Evolutionary conservation across 2,797 vertebrate genomes (phyloP).

Genomic region (Pyrocephalus nanus): DNA sequence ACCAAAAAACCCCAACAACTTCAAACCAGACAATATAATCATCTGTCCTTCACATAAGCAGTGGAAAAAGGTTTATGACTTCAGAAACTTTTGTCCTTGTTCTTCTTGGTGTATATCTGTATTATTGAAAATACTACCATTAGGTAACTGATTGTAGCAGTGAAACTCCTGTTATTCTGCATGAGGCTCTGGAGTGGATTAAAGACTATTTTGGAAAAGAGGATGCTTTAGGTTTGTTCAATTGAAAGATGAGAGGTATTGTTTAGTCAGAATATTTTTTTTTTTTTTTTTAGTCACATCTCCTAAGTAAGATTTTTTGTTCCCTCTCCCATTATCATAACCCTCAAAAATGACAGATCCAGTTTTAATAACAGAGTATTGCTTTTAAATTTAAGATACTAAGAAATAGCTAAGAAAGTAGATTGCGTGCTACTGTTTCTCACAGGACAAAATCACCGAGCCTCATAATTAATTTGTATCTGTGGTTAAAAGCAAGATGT

Average conservation of each 20-base stretch:
- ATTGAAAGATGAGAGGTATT: not conserved
- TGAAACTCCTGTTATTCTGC: not conserved
- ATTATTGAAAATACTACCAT: not conserved
- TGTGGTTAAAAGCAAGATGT: not conserved
- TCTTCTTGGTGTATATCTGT: not conserved
- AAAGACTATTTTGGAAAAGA: not conserved
- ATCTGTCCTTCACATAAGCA: not conserved
- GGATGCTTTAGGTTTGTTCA: not conserved
- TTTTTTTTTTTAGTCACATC: not conserved
- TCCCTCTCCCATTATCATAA: not conserved
- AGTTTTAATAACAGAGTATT: not conserved
- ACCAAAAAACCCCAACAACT: not conserved
- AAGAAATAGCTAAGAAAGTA: not conserved
- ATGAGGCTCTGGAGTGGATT: not conserved
- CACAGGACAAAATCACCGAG: not conserved
- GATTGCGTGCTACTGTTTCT: not conserved
- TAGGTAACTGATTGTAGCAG: not conserved
- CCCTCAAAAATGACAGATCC: not conserved
- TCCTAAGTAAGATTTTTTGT: not conserved
- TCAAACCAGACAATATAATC: not conserved
- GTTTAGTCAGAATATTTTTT: not conserved
- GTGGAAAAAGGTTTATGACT: not conserved
- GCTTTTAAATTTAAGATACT: not conserved
- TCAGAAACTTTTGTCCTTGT: not conserved
- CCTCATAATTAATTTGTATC: not conserved